phyloP scores from a whole-genome alignment of 2,797 vertebrate species.

The Tokudaia muenninki region DNA sequence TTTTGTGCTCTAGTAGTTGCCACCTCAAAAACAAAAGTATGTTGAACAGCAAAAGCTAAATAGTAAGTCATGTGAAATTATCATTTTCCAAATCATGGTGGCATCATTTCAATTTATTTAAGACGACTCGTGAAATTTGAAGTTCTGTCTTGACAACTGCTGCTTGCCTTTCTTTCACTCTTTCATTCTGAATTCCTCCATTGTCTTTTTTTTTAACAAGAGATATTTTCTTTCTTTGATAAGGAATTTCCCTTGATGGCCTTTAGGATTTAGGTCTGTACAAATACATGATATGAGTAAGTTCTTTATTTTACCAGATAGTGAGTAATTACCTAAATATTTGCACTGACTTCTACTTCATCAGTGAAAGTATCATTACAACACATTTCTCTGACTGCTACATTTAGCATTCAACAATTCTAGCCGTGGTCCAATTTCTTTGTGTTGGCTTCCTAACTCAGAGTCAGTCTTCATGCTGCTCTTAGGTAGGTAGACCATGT shows the following conservation, averaged over 20 bases:
- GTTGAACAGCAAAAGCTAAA: background rate
- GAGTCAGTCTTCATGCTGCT: fast-evolving
- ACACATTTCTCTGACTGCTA: background rate
- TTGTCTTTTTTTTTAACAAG: background rate
- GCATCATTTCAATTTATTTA: background rate
- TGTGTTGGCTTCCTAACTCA: background rate
- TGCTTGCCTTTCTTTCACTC: background rate
- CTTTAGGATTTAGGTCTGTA: background rate
- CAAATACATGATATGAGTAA: background rate
- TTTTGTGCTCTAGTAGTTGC: background rate
- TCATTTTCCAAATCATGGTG: background rate
- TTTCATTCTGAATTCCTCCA: background rate
- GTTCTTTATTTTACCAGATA: background rate
- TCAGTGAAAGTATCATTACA: background rate
- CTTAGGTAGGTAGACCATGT: no score
- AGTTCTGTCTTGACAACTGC: background rate
- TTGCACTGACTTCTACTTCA: background rate
- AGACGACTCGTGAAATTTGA: background rate
- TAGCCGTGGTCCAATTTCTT: no score
- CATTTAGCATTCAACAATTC: background rate
- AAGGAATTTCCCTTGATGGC: background rate
- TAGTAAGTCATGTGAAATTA: background rate
- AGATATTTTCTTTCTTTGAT: background rate
- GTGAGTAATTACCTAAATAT: background rate
- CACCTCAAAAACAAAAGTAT: background rate